Percentiles rank a stretch among this genome's conserved stretches.
phyloP scores from a whole-genome alignment of 2,113 vertebrate genomes.

The Ammospiza caudacuta region DNA sequence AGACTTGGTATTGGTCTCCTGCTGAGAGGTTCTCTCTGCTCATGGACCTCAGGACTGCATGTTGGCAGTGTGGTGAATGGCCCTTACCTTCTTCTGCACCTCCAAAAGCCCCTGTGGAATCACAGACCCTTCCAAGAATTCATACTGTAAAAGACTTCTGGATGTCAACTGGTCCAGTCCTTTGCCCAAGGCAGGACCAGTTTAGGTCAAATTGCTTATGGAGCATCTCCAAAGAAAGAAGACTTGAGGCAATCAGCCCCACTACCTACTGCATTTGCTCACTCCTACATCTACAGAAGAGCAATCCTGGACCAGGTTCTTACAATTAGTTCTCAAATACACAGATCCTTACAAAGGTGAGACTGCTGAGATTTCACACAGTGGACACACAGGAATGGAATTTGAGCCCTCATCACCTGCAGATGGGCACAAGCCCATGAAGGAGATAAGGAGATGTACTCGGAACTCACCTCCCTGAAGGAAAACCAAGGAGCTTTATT shows the following conservation, averaged over 20 bases:
- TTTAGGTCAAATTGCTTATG: neutral
- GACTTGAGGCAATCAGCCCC: neutral
- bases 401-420: neutral
- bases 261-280: neutral
- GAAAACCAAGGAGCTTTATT: neutral
- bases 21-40: neutral
- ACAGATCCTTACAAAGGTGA: neutral
- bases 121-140: neutral
- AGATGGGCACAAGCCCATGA: neutral
- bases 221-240: neutral
- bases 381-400: neutral
- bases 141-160: neutral
- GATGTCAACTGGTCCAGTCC: neutral
- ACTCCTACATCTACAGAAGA: neutral
- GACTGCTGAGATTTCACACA: neutral
- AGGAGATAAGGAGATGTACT: neutral
- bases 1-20: neutral
- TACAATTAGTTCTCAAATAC: neutral
- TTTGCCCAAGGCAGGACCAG: neutral
- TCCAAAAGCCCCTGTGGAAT: neutral
- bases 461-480: neutral
- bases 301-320: neutral
- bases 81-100: neutral
- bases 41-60: neutral
- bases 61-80: neutral